These are phyloP conservation scores for Rhimphoctona megacephalus DNA, from an alignment of 2,888 invertebrate genomes.

Conservation along the genomic window DNA sequence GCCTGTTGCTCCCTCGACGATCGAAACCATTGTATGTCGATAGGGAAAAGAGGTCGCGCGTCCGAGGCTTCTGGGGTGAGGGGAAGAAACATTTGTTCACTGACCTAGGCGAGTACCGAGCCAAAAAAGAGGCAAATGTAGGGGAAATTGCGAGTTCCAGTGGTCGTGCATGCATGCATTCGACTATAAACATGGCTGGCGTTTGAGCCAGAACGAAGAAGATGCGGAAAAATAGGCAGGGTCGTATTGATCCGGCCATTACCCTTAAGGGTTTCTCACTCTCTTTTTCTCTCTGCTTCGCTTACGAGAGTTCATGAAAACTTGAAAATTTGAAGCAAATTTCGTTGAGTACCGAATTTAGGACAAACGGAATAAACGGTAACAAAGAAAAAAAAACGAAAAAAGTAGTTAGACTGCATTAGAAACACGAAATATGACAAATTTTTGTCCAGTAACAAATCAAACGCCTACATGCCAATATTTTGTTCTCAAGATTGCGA, in stretches of 20 bases:
- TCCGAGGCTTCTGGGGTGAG: neutral
- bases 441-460: slow-evolving; percentile 34
- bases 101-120: slow-evolving; percentile 64
- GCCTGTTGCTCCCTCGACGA: slow-evolving; percentile 54
- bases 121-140: neutral
- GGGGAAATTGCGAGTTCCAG: slow-evolving; percentile 40
- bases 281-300: neutral
- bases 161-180: slow-evolving; percentile 49
- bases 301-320: slow-evolving; percentile 35
- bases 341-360: neutral
- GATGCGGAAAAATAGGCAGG: slow-evolving; percentile 22
- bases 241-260: slow-evolving; percentile 69
- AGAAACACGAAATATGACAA: neutral
- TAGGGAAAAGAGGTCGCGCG: slow-evolving; percentile 1
- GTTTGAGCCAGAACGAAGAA: slow-evolving; percentile 43
- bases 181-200: slow-evolving; percentile 64
- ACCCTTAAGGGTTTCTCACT: slow-evolving; percentile 55
- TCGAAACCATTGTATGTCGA: slow-evolving; percentile 16
- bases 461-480: slow-evolving; percentile 12
- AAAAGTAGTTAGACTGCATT: neutral
- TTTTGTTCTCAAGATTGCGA: slow-evolving; percentile 6
- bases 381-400: slow-evolving; percentile 18
- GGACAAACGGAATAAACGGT: neutral
- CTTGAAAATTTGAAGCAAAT: slow-evolving; percentile 16
- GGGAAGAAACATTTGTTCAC: slow-evolving; percentile 26